Base-by-base conservation (phyloP, 2,888 invertebrate genomes). In the Xanthostigma xanthostigma region DNA sequence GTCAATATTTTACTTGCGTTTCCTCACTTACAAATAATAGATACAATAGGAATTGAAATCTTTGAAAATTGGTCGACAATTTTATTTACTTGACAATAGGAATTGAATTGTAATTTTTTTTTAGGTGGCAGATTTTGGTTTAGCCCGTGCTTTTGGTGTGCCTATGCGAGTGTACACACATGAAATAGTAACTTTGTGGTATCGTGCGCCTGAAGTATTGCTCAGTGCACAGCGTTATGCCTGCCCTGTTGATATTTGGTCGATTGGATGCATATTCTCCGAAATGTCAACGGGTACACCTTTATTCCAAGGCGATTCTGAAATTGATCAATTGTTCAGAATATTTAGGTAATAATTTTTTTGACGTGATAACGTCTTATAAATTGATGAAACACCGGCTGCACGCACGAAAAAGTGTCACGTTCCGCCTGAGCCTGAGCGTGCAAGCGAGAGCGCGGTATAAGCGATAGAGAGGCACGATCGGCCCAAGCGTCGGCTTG, bases 231-330 rank as follows among this genome's bases (percentile, higher is more conserved):
- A 75, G 9, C 57, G 92, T 50, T 98, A 98, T 62, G 89, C 95
- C 0, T 94, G 93, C 59, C 91, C 95, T 0, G 87, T 98, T 46
- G 98, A 98, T 68, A 80, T 97, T 55, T 98, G 97, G 97, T 91
- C 93, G 2, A 75, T 95, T 56, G 95, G 93, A 3, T 97, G 96
- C 65, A 98, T 98, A 58, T 96, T 97, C 72, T 90, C 94, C 1
- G 97, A 98, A 74, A 93, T 98, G 88, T 81, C 86, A 3, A 92
- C 90, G 2, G 88, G 87, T 59, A 83, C 86, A 59, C 93, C 97
- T 2, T 70, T 97, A 27, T 97, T 98, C 69, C 92, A 93, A 65
- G 97, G 98, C 11, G 96, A 98, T 68, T 96, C 96, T 0, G 97
- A 98, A 70, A 98, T 98, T 56, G 97, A 97, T 69, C 97, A 98